A percentile compares a stretch with the other conserved stretches of the same genome.
phyloP scores from a whole-genome alignment of 2,797 vertebrate species.

The Lacerta viridis region DNA sequence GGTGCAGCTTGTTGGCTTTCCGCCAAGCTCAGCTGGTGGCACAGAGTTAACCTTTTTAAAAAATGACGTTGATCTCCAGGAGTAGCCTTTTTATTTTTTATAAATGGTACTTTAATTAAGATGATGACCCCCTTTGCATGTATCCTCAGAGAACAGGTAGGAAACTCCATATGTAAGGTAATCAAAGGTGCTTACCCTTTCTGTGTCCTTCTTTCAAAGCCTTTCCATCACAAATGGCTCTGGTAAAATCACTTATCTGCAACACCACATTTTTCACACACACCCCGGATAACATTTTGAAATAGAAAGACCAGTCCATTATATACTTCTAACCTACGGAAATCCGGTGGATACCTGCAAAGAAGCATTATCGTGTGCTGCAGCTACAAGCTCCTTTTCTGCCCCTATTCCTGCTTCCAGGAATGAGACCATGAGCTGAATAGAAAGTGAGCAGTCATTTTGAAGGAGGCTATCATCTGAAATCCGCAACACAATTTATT shows the following conservation, averaged over 20 bases:
- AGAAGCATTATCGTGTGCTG: background rate
- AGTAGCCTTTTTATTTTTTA: conserved; percentile 29
- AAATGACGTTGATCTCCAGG: conserved; percentile 44
- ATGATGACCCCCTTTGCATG: conserved; percentile 55
- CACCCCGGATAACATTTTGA: conserved; percentile 46
- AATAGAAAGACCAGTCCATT: conserved; percentile 47
- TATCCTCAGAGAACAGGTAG: conserved; percentile 64
- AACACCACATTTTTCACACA: conserved; percentile 69
- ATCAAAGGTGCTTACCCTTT: conserved; percentile 66
- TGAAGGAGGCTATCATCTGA: background rate
- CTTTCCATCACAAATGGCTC: conserved; percentile 63
- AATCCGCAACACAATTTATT: background rate
- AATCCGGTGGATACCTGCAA: conserved; percentile 8
- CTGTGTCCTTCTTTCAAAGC: conserved; percentile 73
- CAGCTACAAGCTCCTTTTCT: background rate
- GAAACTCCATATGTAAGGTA: conserved; percentile 62
- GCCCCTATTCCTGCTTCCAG: background rate
- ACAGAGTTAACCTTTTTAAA: conserved; percentile 44
- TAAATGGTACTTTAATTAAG: conserved; percentile 59
- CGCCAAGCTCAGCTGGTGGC: conserved; percentile 59
- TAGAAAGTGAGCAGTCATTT: background rate
- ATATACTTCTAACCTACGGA: conserved; percentile 46
- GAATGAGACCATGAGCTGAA: background rate
- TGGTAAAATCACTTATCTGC: conserved; percentile 69
- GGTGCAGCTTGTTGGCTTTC: conserved; percentile 59